Evolutionary conservation across 2,888 invertebrate genomes (phyloP), one percentile per base, ranked within the genome.

Genomic region (Cenopis cana): DNA sequence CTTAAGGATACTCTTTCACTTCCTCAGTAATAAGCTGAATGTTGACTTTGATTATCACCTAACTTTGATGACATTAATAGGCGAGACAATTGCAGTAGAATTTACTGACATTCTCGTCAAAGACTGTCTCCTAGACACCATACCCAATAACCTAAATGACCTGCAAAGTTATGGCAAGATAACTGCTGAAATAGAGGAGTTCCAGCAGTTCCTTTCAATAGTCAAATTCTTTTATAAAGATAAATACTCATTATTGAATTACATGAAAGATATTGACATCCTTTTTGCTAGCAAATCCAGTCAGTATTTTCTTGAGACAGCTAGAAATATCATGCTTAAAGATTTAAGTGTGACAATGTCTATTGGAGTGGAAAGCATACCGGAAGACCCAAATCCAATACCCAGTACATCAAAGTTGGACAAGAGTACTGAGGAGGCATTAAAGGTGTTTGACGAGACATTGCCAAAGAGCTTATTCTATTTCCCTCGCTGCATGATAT

Each of bases 201-300:
- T 98, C 74, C 96, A 98, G 83, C 85, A 91, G 57, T 94, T 94
- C 73, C 89, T 98, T 41, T 85, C 94, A 2, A 85, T 93, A 55
- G 89, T 95, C 55, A 94, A 94, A 72, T 95, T 96, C 74, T 94
- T 96, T 74, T 89, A 92, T 1, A 84, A 92, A 17, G 87, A 93
- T 1, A 94, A 95, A 73, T 85, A 91, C 38, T 94, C 95, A 0
- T 91, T 98, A 62, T 85, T 95, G 0, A 94, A 96, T 50, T 98
- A 97, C 82, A 94, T 96, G 1, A 94, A 95, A 33, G 95, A 97
- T 84, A 95, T 97, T 70, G 96, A 97, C 82, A 91, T 95, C 6
- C 89, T 97, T 41, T 98, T 97, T 86, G 95, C 97, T 41, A 95
- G 96, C 80, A 97, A 96, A 80, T 95, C 96, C 66, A 96, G 96